Conservation (phyloP, 2,888 invertebrate genomes). For the Thyatira batis region DNA sequence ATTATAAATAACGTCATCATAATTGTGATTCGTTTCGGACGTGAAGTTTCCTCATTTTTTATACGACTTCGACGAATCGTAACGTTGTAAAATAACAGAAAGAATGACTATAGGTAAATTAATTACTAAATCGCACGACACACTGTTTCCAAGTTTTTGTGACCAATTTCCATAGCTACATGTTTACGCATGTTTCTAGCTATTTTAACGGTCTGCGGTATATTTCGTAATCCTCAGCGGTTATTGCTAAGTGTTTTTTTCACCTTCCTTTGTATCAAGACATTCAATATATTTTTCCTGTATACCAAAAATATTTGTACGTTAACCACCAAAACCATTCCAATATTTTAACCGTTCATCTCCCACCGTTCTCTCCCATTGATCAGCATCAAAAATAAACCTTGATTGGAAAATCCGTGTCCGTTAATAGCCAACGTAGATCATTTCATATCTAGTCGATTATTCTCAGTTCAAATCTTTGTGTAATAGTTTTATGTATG, state of each 20-base stretch:
- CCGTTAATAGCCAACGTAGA: too few species aligned
- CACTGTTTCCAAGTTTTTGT: constrained; percentile 14
- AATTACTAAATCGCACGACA: constrained; percentile 33
- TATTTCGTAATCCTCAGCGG: background rate
- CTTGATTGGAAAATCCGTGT: too few species aligned
- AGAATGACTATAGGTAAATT: constrained; percentile 23
- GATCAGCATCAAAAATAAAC: too few species aligned
- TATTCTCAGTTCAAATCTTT: too few species aligned
- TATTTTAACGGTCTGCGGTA: constrained; percentile 9
- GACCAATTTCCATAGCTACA: background rate
- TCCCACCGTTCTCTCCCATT: too few species aligned
- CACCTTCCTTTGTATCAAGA: background rate
- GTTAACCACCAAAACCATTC: too few species aligned
- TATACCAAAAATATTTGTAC: too few species aligned
- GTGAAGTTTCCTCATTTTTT: constrained; percentile 27
- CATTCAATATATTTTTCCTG: background rate
- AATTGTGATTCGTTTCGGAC: constrained; percentile 29
- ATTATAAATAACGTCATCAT: constrained; percentile 37
- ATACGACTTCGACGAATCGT: constrained; percentile 25
- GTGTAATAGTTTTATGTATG: too few species aligned
- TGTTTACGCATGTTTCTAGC: constrained; percentile 5
- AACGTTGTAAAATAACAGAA: constrained; percentile 5
- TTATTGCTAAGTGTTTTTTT: background rate
- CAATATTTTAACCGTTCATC: too few species aligned
- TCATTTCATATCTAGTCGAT: too few species aligned